Evolutionary conservation across 2,797 vertebrate genomes (phyloP).

Genomic region (Crotalus adamanteus): DNA sequence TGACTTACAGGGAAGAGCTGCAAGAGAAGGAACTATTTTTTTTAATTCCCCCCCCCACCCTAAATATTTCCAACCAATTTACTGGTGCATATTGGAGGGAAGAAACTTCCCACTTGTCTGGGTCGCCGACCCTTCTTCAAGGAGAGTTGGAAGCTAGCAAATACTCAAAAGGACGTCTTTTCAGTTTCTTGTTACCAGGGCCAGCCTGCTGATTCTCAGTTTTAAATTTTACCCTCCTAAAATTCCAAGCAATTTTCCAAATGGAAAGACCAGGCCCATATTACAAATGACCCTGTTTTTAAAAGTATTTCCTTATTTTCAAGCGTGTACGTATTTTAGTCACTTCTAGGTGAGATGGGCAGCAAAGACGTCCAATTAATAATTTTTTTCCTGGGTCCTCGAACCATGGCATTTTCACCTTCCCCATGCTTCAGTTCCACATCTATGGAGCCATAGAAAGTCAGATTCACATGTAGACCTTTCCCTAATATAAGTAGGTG

Average conservation of each 20-base stretch:
- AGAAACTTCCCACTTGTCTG: background rate
- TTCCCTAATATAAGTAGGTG: background rate
- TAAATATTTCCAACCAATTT: background rate
- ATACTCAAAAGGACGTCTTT: constrained; percentile 25
- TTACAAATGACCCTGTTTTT: background rate
- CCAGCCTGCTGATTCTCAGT: background rate
- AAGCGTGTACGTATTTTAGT: background rate
- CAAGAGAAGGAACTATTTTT: background rate
- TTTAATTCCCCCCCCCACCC: background rate
- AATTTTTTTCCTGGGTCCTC: rapidly evolving
- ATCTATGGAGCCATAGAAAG: background rate
- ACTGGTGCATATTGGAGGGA: background rate
- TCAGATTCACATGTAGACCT: background rate
- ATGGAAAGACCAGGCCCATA: background rate
- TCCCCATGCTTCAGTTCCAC: background rate
- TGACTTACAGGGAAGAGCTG: background rate
- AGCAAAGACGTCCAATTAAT: background rate
- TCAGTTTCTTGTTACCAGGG: constrained; percentile 14
- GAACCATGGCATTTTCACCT: background rate
- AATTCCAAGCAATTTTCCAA: background rate
- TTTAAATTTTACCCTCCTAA: background rate
- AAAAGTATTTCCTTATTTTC: background rate
- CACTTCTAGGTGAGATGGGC: background rate
- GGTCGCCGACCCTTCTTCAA: background rate
- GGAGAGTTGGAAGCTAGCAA: constrained; percentile 22